These are phyloP conservation scores for Patella vulgata DNA, from an alignment of 1,140 invertebrate species.

Conservation along the genomic window DNA sequence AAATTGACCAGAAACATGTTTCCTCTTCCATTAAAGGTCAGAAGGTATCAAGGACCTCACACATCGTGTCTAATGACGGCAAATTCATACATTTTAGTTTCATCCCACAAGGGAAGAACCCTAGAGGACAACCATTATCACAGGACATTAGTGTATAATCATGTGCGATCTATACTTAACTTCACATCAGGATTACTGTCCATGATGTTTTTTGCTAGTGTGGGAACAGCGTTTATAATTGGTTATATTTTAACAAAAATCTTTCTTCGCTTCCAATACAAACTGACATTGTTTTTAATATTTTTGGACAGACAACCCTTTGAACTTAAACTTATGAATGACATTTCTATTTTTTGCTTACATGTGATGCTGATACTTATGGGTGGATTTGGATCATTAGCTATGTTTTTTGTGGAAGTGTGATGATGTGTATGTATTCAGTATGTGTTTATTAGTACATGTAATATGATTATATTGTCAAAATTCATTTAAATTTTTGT, in stretches of 20 bases:
- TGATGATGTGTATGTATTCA: no score
- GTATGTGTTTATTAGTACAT: no score
- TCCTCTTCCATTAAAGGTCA: conserved; percentile 7
- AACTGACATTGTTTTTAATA: conserved; percentile 13
- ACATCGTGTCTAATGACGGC: conserved; percentile 16
- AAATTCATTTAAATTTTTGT: no score
- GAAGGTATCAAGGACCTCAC: conserved; percentile 12
- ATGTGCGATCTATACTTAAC: not conserved
- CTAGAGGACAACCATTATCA: not conserved
- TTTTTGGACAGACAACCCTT: conserved; percentile 8
- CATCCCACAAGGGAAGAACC: not conserved
- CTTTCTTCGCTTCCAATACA: conserved; percentile 14
- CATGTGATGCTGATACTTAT: conserved; percentile 8
- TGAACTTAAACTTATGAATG: conserved; percentile 12
- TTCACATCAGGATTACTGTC: conserved; percentile 3
- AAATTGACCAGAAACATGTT: no score
- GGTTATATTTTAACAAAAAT: conserved; percentile 10
- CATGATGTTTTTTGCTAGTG: not conserved
- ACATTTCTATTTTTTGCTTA: conserved; percentile 10
- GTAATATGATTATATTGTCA: no score
- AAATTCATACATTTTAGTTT: conserved; percentile 1
- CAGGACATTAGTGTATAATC: not conserved
- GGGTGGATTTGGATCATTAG: conserved; percentile 13
- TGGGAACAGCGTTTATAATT: not conserved
- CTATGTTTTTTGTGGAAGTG: conserved; percentile 2